Evolutionary conservation across 1,140 invertebrate genomes (phyloP), one percentile per base, ranked within the genome.

Genomic region (Trissolcus basalis): DNA sequence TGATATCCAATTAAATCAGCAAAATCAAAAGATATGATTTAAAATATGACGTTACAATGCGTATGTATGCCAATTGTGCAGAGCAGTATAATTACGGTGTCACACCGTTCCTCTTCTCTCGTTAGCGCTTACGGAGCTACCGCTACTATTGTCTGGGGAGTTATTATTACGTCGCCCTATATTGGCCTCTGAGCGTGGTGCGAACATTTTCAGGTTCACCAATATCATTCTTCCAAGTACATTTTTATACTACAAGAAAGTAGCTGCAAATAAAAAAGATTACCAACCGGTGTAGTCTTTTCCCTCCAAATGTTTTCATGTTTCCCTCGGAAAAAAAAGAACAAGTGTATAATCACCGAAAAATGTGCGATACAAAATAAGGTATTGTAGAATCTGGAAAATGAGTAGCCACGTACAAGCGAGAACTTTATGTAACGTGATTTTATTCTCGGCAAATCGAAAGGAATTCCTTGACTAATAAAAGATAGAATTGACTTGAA

Each of bases 131-230:
- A 75, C 63, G 32, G 58, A 74, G 64, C 64, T 44, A 49, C 54
- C 64, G 72, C 64, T 69, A 69, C 54, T 75, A 69, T 74, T 75
- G 64, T 75, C 72, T 64, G 59, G 64, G 72, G 72, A 75, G 64
- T 75, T 75, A 75, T 75, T 75, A 75, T 75, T 75, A 75, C 64
- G 59, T 75, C 59, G 58, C 64, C 63, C 63, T 63, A 59, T 69
- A 69, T 27, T 27, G 19, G 19, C 51, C 58, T 63, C 58, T 55
- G 45, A 45, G 50, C 32, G 39, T 45, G 51, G 71, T 54, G 71
- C 51, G 63, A 74, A 74, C 45, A 68, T 58, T 63, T 69, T 56
- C 59, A 74, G 58, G 44, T 74, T 68, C 49, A 58, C 63, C 58
- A 39, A 68, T 68, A 68, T 74, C 63, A 63, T 74, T 63, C 45